Conservation (phyloP, 92 coral and sea anemone genomes). For the Porites divaricata region DNA sequence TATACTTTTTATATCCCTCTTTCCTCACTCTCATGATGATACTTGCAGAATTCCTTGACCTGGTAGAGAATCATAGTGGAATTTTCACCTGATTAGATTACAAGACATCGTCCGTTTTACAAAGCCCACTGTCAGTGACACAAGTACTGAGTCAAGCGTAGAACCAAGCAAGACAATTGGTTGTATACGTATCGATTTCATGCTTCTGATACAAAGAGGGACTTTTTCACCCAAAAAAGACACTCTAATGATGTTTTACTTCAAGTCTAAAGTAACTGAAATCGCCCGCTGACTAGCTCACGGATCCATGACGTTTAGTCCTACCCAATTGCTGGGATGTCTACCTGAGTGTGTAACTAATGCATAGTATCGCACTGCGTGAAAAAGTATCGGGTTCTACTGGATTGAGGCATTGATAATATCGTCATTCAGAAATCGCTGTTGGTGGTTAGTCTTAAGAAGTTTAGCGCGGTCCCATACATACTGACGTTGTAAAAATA, state of each 20-base stretch:
- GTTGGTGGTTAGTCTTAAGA: too few species aligned
- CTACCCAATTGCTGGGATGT: too few species aligned
- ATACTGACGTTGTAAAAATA: too few species aligned
- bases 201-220: too few species aligned
- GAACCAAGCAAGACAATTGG: not conserved
- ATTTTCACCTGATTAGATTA: not conserved
- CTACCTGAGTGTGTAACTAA: too few species aligned
- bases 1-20: too few species aligned
- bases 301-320: not conserved
- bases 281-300: not conserved
- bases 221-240: not conserved
- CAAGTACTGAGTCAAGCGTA: not conserved
- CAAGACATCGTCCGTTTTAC: not conserved
- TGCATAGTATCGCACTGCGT: too few species aligned
- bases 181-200: too few species aligned
- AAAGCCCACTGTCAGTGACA: not conserved
- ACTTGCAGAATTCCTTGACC: constrained; percentile 27
- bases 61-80: constrained; percentile 33
- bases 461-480: too few species aligned
- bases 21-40: not conserved
- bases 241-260: not conserved
- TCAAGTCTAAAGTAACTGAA: not conserved
- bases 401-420: too few species aligned
- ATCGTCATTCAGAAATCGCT: too few species aligned
- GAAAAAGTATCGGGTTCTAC: too few species aligned